Conservation (phyloP, 2,113 vertebrate species). For the Pholis gunnellus region DNA sequence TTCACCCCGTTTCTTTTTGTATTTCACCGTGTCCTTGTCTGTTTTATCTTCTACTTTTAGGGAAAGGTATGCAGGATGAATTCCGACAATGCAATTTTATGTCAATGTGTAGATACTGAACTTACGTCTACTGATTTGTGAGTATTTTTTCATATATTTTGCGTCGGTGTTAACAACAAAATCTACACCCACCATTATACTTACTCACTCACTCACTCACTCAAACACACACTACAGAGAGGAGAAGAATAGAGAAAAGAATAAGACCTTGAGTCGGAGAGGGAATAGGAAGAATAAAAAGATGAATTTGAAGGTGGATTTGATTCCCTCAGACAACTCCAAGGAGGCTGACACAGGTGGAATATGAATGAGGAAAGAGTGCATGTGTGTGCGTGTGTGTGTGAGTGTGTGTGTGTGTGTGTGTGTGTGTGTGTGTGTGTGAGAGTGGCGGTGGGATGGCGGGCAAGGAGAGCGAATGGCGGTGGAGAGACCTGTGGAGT, state of each 20-base stretch:
- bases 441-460: constrained; percentile 2
- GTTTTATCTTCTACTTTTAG: constrained; percentile 27
- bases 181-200: constrained; percentile 29
- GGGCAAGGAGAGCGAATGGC: constrained; percentile 15
- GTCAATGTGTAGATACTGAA: constrained; percentile 1
- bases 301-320: constrained; percentile 79
- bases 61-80: constrained; percentile 3
- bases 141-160: neutral
- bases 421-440: constrained; percentile 4
- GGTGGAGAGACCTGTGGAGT: constrained; percentile 40
- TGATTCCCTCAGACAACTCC: constrained; percentile 78
- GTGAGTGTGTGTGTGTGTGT: constrained; percentile 34
- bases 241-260: constrained; percentile 52
- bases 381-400: constrained; percentile 27
- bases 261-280: constrained; percentile 67
- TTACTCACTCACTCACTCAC: constrained; percentile 32
- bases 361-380: constrained; percentile 76
- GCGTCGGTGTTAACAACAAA: constrained; percentile 25
- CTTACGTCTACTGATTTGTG: neutral
- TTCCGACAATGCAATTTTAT: constrained; percentile 9
- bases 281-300: constrained; percentile 76
- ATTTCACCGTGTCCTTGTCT: constrained; percentile 55
- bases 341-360: constrained; percentile 78
- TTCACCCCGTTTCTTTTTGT: constrained; percentile 21
- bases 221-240: constrained; percentile 26